A percentile compares a stretch with the other conserved stretches of the same genome.
phyloP scores from a whole-genome alignment of 2,113 vertebrate species.

The Suricata suricatta region DNA sequence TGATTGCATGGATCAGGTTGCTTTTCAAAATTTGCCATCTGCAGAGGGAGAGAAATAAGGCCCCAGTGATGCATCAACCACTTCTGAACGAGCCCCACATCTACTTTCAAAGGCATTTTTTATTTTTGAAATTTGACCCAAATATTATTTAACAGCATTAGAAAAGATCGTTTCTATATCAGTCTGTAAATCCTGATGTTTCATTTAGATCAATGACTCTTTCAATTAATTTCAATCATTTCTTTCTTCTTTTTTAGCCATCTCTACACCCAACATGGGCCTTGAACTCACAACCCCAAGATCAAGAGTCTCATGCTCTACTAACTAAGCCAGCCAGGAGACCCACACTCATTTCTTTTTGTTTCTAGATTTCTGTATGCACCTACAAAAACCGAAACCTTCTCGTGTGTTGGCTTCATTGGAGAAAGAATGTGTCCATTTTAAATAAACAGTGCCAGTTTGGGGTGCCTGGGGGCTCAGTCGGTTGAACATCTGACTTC shows the following conservation, averaged over 20 bases:
- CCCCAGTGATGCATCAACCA: accelerated
- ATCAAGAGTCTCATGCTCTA: not conserved
- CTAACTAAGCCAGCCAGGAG: not conserved
- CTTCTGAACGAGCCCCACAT: not conserved
- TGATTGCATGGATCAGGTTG: accelerated
- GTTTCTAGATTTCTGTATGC: not conserved
- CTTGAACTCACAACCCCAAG: not conserved
- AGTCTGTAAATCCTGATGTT: not conserved
- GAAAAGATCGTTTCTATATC: not conserved
- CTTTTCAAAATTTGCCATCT: not conserved
- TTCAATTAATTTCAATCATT: not conserved
- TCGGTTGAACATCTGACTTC: too few species aligned
- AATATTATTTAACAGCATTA: not conserved
- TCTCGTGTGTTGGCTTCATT: not conserved
- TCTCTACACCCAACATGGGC: not conserved
- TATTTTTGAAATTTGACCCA: not conserved
- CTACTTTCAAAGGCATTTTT: not conserved
- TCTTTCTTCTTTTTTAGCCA: not conserved
- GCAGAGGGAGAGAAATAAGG: too few species aligned
- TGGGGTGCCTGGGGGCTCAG: too few species aligned
- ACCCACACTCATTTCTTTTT: not conserved
- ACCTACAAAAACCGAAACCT: not conserved
- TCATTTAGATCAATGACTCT: not conserved
- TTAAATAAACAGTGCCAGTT: not conserved
- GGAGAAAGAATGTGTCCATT: not conserved